These are phyloP conservation scores for Drosophila paracracens DNA, from an alignment of 2,888 invertebrate species.

Conservation along the genomic window DNA sequence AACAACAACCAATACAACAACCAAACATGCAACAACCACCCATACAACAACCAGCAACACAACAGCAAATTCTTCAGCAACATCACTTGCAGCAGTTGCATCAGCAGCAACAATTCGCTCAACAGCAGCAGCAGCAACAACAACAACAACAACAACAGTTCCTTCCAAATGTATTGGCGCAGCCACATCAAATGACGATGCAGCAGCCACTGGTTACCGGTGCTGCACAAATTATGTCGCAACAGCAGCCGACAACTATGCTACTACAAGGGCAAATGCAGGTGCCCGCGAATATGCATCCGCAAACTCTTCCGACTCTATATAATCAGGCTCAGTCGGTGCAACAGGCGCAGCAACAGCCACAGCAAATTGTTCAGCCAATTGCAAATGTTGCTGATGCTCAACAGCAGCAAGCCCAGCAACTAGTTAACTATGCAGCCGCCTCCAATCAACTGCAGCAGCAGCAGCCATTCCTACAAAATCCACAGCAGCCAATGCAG, in stretches of 20 bases:
- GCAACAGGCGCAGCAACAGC: conserved; percentile 37
- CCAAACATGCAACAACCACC: conserved; percentile 58
- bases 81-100: conserved; percentile 66
- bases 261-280: conserved; percentile 70
- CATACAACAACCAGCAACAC: conserved; percentile 44
- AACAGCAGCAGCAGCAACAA: conserved; percentile 85
- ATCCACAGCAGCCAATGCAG: conserved; percentile 51
- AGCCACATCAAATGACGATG: conserved; percentile 83
- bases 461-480: conserved; percentile 55
- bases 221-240: conserved; percentile 83
- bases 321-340: conserved; percentile 44
- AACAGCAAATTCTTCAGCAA: conserved; percentile 68
- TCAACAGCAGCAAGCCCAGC: conserved; percentile 57
- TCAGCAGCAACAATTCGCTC: conserved; percentile 23
- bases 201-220: conserved; percentile 85
- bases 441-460: conserved; percentile 48
- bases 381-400: conserved; percentile 48
- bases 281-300: conserved; percentile 61
- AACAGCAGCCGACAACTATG: conserved; percentile 72
- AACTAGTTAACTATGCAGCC: conserved; percentile 55
- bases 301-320: conserved; percentile 45
- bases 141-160: conserved; percentile 87
- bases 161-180: conserved; percentile 79
- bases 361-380: conserved; percentile 47
- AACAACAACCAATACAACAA: conserved; percentile 48